Conservation (phyloP, 2,797 vertebrate genomes). For the Meda fulgida region DNA sequence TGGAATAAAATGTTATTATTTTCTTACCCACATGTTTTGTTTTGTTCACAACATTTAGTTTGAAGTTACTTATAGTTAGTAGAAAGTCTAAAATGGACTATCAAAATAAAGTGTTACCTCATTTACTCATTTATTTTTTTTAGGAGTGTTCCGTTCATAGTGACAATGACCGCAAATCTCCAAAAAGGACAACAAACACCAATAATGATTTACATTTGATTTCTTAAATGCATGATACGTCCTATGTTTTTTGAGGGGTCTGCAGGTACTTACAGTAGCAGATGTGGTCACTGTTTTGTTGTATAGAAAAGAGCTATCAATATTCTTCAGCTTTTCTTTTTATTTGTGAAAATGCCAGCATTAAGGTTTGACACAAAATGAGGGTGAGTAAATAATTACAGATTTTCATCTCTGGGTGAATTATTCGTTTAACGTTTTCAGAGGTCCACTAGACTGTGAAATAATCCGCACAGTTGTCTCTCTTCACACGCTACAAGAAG, state of each 20-base stretch:
- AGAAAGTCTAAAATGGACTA: no score
- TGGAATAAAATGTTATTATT: not conserved
- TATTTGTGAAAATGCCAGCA: not conserved
- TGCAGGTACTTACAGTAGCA: no score
- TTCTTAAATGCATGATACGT: not conserved
- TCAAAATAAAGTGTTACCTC: no score
- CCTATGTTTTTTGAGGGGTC: no score
- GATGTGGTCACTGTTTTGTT: not conserved
- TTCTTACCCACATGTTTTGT: not conserved
- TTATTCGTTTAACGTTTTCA: not conserved
- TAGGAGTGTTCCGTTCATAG: not conserved
- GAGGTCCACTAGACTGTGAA: conserved; percentile 24
- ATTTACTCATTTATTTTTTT: not conserved
- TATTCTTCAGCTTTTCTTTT: not conserved
- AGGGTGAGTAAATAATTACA: not conserved
- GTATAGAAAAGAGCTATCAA: not conserved
- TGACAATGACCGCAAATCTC: not conserved
- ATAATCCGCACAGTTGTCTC: not conserved
- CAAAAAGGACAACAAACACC: not conserved
- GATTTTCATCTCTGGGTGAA: not conserved
- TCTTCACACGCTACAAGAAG: not conserved
- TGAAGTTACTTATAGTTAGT: no score
- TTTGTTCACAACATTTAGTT: not conserved
- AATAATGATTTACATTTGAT: accelerated
- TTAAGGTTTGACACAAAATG: not conserved